Percentiles rank a stretch among this genome's conserved stretches.
These are phyloP conservation scores for Drosophila silvestris DNA, from an alignment of 2,888 invertebrate genomes.

Conservation along the genomic window DNA sequence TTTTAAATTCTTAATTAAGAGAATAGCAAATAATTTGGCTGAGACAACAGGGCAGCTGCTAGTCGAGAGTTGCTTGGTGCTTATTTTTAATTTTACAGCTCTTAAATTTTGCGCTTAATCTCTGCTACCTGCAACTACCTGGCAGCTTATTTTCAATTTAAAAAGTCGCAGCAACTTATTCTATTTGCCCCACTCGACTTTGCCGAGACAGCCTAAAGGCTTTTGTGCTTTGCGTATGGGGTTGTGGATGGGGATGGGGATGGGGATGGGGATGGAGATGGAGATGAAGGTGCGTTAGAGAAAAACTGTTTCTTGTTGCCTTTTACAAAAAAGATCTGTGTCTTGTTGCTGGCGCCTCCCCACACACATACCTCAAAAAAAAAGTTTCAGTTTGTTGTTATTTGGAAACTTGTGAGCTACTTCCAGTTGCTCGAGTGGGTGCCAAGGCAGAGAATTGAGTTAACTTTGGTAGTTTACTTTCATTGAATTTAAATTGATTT, in stretches of 20 bases:
- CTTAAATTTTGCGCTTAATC: slow-evolving; percentile 56
- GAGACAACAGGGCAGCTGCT: background rate
- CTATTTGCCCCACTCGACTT: slow-evolving; percentile 52
- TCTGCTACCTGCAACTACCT: slow-evolving; percentile 51
- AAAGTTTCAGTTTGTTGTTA: slow-evolving; percentile 43
- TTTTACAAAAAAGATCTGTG: slow-evolving; percentile 7
- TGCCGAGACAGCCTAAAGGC: slow-evolving; percentile 48
- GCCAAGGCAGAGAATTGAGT: slow-evolving; percentile 13
- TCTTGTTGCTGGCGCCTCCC: background rate
- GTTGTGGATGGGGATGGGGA: background rate
- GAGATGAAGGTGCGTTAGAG: background rate
- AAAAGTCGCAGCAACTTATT: slow-evolving; percentile 65
- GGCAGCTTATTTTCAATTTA: slow-evolving; percentile 68
- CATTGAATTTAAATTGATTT: slow-evolving; percentile 53
- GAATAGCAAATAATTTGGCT: background rate
- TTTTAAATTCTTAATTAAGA: background rate
- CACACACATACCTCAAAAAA: background rate
- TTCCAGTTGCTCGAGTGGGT: slow-evolving; percentile 7
- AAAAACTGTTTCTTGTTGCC: slow-evolving; percentile 43
- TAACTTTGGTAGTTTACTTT: slow-evolving; percentile 48
- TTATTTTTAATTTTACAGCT: slow-evolving; percentile 14
- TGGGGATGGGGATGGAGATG: background rate
- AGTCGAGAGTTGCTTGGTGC: background rate
- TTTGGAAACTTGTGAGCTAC: slow-evolving; percentile 27
- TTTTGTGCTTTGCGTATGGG: slow-evolving; percentile 24